Conservation (phyloP, 2,113 vertebrate species). For the Carettochelys insculpta region DNA sequence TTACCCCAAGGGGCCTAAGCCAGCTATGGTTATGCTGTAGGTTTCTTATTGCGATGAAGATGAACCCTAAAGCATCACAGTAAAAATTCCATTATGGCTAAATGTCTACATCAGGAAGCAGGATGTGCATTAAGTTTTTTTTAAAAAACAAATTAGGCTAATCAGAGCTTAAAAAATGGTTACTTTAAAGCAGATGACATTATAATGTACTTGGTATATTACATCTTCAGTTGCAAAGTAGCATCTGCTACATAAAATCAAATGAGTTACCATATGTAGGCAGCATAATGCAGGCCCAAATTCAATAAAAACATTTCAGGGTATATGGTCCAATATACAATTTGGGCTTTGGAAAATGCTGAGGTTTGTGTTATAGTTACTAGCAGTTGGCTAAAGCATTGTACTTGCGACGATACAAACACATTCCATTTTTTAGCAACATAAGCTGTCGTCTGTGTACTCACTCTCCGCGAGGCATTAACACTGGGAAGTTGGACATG, state of each 20-base stretch:
- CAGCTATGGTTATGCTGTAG: neutral
- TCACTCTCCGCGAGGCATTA: neutral
- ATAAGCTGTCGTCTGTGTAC: neutral
- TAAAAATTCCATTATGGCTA: neutral
- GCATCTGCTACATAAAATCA: constrained; percentile 67
- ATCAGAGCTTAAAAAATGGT: constrained; percentile 50
- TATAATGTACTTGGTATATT: constrained; percentile 32
- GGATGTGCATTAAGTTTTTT: no score
- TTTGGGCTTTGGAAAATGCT: constrained; percentile 52
- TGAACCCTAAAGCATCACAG: neutral
- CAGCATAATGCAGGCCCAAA: constrained; percentile 56
- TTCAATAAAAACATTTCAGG: constrained; percentile 62
- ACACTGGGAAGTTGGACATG: neutral
- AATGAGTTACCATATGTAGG: constrained; percentile 68
- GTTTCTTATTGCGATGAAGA: neutral
- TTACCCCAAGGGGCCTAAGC: no score
- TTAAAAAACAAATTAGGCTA: constrained; percentile 18
- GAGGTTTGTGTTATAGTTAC: constrained; percentile 29
- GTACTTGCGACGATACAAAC: neutral
- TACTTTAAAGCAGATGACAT: constrained; percentile 37
- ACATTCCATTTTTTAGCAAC: neutral
- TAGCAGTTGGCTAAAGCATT: constrained; percentile 29
- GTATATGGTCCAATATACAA: constrained; percentile 55
- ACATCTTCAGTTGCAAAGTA: constrained; percentile 59
- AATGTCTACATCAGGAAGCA: neutral